phyloP scores from a whole-genome alignment of 35 echinoderm and acorn worm species.

The Apostichopus parvimensis region DNA sequence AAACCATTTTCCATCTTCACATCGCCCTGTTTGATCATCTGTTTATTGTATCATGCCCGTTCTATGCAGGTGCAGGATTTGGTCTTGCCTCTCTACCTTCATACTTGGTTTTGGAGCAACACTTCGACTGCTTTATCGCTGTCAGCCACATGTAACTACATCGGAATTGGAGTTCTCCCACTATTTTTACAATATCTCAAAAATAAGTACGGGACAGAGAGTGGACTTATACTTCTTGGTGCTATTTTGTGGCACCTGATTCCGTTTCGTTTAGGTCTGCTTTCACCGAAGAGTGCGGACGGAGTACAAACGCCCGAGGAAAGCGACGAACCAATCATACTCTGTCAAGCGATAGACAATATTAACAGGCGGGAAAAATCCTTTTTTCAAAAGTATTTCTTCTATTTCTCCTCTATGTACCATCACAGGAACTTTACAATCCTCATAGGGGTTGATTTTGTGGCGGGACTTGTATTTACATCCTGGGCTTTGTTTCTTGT shows the following conservation, averaged over 20 bases:
- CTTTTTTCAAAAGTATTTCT: not conserved
- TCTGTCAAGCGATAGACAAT: not conserved
- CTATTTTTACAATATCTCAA: not conserved
- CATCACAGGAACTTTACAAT: slow-evolving; percentile 12
- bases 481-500: slow-evolving; percentile 15
- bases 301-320: not conserved
- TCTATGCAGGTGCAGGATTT: slow-evolving; percentile 1
- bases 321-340: not conserved
- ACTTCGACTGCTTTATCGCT: not conserved
- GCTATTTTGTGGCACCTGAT: not conserved
- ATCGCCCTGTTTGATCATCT: too few species aligned
- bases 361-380: not conserved
- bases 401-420: not conserved
- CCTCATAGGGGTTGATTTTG: not conserved
- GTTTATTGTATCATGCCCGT: too few species aligned
- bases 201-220: not conserved
- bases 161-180: not conserved
- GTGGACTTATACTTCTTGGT: not conserved
- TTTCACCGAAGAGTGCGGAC: not conserved
- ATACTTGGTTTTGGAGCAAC: not conserved
- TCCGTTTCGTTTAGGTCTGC: not conserved
- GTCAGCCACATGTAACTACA: not conserved
- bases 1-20: too few species aligned
- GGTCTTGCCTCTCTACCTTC: not conserved
- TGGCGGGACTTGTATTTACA: not conserved